Conservation (phyloP, 53 echinoderm and acorn worm species). For the Apostichopus leukothele region DNA sequence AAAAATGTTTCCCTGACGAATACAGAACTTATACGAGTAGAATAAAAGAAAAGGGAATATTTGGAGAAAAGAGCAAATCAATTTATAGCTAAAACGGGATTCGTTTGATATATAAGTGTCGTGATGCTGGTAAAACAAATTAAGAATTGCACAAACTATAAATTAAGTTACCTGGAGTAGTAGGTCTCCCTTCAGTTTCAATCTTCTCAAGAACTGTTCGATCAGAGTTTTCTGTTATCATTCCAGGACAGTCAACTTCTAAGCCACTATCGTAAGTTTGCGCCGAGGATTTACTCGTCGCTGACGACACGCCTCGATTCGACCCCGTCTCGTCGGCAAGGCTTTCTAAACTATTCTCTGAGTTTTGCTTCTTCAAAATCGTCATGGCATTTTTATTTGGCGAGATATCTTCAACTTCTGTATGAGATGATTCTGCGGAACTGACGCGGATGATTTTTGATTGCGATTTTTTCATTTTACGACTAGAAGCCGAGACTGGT, state of each 20-base stretch:
- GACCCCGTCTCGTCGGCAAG: conserved; percentile 3
- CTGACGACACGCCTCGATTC: conserved; percentile 77
- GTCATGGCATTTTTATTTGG: conserved; percentile 46
- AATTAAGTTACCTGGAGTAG: conserved; percentile 78
- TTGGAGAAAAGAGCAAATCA: too few species aligned
- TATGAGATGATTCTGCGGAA: conserved; percentile 22
- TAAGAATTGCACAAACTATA: too few species aligned
- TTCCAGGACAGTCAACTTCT: conserved; percentile 73
- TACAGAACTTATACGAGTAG: too few species aligned
- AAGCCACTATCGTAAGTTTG: conserved; percentile 85
- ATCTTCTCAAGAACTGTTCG: conserved; percentile 44
- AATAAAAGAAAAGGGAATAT: too few species aligned
- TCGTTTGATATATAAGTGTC: too few species aligned
- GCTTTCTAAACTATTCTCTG: conserved; percentile 61
- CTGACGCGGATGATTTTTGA: conserved; percentile 54
- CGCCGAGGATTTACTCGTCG: conserved; percentile 78
- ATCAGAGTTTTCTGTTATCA: conserved; percentile 83
- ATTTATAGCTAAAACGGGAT: too few species aligned
- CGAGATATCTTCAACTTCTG: conserved; percentile 12
- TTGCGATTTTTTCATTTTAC: conserved; percentile 40
- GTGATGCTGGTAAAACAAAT: too few species aligned
- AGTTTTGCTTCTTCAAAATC: conserved; percentile 52
- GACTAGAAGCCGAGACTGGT: conserved; percentile 28
- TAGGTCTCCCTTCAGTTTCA: conserved; percentile 56
- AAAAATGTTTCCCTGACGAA: too few species aligned